phyloP scores from a whole-genome alignment of 2,888 invertebrate species.

The Prosapia bicincta region DNA sequence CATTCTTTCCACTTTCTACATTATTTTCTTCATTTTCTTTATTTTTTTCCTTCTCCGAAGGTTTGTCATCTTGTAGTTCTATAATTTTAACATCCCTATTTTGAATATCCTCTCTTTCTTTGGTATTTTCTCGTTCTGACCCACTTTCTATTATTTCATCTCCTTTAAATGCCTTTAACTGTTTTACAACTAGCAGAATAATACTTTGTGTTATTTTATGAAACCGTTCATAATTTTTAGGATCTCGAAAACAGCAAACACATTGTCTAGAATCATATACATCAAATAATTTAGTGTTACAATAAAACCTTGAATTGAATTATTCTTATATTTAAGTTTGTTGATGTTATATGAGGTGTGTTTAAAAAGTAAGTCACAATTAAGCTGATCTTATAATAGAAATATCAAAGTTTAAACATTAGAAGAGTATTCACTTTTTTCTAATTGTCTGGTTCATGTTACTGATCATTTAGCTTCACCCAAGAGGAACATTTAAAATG shows the following conservation, averaged over 20 bases:
- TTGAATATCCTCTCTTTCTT: conserved; percentile 4
- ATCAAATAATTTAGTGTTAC: too few relatives aligned
- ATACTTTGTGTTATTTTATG: conserved; percentile 86
- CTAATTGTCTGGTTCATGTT: too few relatives aligned
- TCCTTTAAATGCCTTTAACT: conserved; percentile 69
- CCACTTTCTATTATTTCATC: conserved; percentile 45
- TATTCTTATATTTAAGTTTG: too few relatives aligned
- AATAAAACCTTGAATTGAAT: too few relatives aligned
- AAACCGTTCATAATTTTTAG: conserved; percentile 88
- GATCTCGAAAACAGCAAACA: conserved; percentile 91
- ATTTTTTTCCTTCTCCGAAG: conserved; percentile 33
- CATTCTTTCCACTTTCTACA: not conserved
- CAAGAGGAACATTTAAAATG: too few relatives aligned
- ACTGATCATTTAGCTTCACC: too few relatives aligned
- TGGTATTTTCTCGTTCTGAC: not conserved
- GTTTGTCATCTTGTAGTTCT: conserved; percentile 20
- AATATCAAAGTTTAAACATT: too few relatives aligned
- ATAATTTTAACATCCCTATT: conserved; percentile 19
- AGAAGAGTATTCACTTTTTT: too few relatives aligned
- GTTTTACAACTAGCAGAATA: conserved; percentile 76
- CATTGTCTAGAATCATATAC: conserved; percentile 70
- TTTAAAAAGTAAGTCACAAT: too few relatives aligned
- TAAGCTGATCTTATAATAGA: too few relatives aligned
- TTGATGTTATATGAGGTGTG: too few relatives aligned
- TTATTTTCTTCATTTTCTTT: conserved; percentile 38